A percentile compares a stretch with the other conserved stretches of the same genome.
Evolutionary conservation across 1,140 invertebrate genomes (phyloP).

Genomic region (Lepidurus arcticus): DNA sequence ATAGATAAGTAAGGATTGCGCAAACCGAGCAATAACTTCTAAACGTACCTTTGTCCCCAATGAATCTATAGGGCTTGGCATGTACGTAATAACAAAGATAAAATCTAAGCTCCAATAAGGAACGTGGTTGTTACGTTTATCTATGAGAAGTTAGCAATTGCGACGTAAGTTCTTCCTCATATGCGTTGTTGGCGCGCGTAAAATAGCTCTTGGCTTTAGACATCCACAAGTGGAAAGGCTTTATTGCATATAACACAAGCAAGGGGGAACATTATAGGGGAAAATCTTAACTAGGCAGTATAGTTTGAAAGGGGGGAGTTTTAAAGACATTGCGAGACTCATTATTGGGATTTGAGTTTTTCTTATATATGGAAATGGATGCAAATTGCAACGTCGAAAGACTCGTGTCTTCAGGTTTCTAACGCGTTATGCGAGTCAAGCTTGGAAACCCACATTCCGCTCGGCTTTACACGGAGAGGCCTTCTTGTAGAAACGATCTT

Average conservation of each 20-base stretch:
- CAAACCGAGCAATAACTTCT: too few species aligned
- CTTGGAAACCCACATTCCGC: not conserved
- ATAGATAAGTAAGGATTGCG: too few species aligned
- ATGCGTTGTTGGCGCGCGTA: too few species aligned
- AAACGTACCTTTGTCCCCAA: too few species aligned
- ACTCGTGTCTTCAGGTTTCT: not conserved
- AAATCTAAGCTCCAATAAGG: too few species aligned
- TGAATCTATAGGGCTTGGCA: too few species aligned
- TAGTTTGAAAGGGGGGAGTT: not conserved
- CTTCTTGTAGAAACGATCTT: not conserved
- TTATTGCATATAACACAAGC: slow-evolving; percentile 22
- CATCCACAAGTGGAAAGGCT: slow-evolving; percentile 7
- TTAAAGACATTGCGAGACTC: slow-evolving; percentile 9
- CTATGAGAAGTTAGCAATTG: too few species aligned
- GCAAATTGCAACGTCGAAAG: not conserved
- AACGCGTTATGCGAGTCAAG: not conserved
- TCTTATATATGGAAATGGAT: slow-evolving; percentile 7
- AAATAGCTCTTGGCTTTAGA: not conserved
- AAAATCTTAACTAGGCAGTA: slow-evolving; percentile 16
- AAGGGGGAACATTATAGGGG: slow-evolving; percentile 11
- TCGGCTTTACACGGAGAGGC: not conserved
- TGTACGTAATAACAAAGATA: too few species aligned
- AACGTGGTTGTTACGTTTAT: too few species aligned
- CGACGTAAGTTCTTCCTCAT: too few species aligned
- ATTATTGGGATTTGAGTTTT: not conserved